Evolutionary conservation across 2,113 vertebrate species (phyloP), one percentile per base, ranked within the genome.

Genomic region (Forbesichthys agassizii): DNA sequence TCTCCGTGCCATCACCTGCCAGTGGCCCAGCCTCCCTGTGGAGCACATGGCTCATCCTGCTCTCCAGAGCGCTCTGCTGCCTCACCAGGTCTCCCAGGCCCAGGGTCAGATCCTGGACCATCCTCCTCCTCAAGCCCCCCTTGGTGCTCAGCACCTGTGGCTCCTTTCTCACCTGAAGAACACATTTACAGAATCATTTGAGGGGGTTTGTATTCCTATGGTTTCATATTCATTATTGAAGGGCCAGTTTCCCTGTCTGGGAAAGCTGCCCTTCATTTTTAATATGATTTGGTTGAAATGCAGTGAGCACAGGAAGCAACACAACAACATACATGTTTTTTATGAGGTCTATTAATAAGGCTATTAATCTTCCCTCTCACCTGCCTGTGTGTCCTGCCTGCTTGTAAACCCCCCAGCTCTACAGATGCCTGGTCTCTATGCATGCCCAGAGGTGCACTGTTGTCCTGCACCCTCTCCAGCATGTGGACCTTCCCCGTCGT

Each of bases 81-180:
- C 16, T 33, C 51, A 79, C 65, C 54, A 78, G 49, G 6, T 77
- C 69, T 48, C 69, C 68, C 14, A 72, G 57, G 1, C 8, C 73
- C 62, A 63, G 61, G 73, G 75, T 83, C 68, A 88, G 70, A 8
- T 84, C 81, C 75, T 46, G 78, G 77, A 74, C 54, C 0, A 10
- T 12, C 57, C 33, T 74, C 81, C 68, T 72, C 42, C 78, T 64
- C 48, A 62, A 8, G 73, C 85, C 83, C 33, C 71, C 64, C 12
- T 65, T 68, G 58, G 84, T 83, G 8, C 61, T 71, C 52, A 72
- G 49, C 5, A 72, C 46, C 79, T 85, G 87, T 59, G 81, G 69
- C 20, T 83, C 75, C 36, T 78, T 77, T 60, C 79, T 84, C 66
- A 75, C 77, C 83, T 85, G 46, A 8, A 42, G 12, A 60, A 48